Evolutionary conservation across 2,113 vertebrate genomes (phyloP).

Genomic region (Eulemur rufifrons): DNA sequence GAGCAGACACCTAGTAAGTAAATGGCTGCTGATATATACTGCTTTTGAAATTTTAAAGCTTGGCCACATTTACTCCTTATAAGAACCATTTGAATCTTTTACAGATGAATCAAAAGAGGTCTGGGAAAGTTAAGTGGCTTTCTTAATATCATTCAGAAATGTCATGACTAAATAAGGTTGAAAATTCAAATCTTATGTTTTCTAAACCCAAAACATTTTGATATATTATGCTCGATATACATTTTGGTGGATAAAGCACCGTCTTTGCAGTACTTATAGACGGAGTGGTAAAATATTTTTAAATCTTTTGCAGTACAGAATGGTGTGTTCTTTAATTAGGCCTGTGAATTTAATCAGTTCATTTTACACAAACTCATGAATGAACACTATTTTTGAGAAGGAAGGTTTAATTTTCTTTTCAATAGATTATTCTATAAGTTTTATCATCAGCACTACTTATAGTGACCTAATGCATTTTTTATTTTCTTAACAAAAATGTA

Average conservation of each 20-base stretch:
- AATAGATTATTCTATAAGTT: not conserved
- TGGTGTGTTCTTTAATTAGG: not conserved
- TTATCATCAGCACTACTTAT: constrained; percentile 41
- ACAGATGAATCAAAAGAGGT: not conserved
- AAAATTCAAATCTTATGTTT: constrained; percentile 41
- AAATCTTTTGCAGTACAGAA: not conserved
- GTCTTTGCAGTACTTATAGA: constrained; percentile 11
- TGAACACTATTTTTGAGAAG: constrained; percentile 41
- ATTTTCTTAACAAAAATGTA: constrained; percentile 61
- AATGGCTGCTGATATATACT: not conserved
- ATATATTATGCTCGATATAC: not conserved
- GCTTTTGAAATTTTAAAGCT: not conserved
- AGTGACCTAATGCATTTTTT: constrained; percentile 37
- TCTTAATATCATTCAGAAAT: not conserved
- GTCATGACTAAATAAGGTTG: not conserved
- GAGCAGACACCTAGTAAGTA: not conserved
- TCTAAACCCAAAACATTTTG: not conserved
- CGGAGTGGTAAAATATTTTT: not conserved
- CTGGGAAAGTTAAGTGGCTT: not conserved
- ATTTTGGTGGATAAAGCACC: not conserved
- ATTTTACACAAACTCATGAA: not conserved
- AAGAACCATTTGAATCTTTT: not conserved
- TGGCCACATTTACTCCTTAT: not conserved
- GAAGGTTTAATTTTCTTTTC: constrained; percentile 50
- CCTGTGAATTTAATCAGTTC: constrained; percentile 42